Evolutionary conservation across 2,113 vertebrate genomes (phyloP).

Genomic region (Echinops telfairi): DNA sequence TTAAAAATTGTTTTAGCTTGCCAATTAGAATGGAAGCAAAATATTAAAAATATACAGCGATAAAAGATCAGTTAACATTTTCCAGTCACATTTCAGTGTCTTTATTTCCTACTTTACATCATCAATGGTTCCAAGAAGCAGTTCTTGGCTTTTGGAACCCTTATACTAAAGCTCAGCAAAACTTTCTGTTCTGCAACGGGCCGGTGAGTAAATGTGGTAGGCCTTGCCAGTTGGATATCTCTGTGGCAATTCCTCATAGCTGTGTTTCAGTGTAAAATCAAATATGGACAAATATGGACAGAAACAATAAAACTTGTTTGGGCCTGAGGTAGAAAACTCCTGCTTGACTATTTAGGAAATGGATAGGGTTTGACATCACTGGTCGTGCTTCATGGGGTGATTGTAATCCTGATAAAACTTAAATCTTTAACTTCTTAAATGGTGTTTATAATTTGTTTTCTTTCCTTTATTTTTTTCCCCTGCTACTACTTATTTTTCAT

Average conservation of each 20-base stretch:
- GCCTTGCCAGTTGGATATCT: too few relatives aligned
- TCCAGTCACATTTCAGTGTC: fast-evolving
- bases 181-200: too few relatives aligned
- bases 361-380: fast-evolving
- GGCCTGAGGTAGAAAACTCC: neutral
- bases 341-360: fast-evolving
- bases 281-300: fast-evolving
- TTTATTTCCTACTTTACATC: fast-evolving
- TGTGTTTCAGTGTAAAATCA: neutral
- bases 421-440: fast-evolving
- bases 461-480: too few relatives aligned
- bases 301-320: neutral
- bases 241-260: neutral
- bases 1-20: neutral
- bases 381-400: neutral
- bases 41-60: fast-evolving
- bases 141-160: neutral
- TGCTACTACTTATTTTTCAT: fast-evolving
- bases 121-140: fast-evolving
- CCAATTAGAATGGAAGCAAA: fast-evolving
- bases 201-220: fast-evolving
- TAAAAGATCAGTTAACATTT: too few relatives aligned
- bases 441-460: neutral
- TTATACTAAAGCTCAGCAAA: fast-evolving
- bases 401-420: fast-evolving